Evolutionary conservation across 2,797 vertebrate species (phyloP).

Genomic region (Antennarius maculatus): DNA sequence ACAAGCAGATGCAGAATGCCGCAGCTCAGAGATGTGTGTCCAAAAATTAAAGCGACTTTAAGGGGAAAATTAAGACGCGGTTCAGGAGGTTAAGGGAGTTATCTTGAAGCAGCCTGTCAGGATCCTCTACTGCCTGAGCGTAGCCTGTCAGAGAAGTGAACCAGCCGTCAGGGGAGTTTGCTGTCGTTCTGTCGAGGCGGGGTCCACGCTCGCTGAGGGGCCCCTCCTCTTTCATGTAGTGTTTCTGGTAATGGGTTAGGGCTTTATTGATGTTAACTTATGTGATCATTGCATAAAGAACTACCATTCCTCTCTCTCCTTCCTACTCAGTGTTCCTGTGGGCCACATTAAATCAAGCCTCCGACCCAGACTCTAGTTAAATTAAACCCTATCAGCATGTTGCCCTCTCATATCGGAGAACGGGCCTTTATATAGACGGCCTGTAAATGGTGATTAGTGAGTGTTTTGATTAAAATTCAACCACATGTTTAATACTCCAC

Average conservation of each 20-base stretch:
- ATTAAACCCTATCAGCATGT: constrained; percentile 76
- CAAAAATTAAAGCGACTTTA: constrained; percentile 18
- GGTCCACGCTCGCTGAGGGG: constrained; percentile 31
- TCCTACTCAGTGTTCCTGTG: constrained; percentile 67
- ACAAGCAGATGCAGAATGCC: constrained; percentile 3
- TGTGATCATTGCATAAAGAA: constrained; percentile 71
- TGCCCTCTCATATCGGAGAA: constrained; percentile 72
- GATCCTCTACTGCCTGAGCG: constrained; percentile 29
- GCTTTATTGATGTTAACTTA: constrained; percentile 71
- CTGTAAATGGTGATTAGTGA: constrained; percentile 77
- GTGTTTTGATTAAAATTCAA: constrained; percentile 75
- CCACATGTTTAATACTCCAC: constrained; percentile 54
- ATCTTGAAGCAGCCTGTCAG: constrained; percentile 48
- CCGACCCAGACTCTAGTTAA: constrained; percentile 68
- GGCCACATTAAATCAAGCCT: constrained; percentile 74
- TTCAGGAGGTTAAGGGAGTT: constrained; percentile 48
- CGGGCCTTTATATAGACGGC: constrained; percentile 67
- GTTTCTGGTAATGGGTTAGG: constrained; percentile 66
- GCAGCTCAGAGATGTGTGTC: constrained; percentile 8
- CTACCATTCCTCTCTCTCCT: constrained; percentile 32
- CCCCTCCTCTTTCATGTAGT: constrained; percentile 67
- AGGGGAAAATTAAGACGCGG: constrained; percentile 27
- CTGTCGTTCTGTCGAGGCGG: constrained; percentile 42
- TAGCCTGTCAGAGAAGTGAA: constrained; percentile 49
- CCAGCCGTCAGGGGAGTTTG: constrained; percentile 43